phyloP scores from a whole-genome alignment of 2,888 invertebrate genomes.

The Tortrix viridana region DNA sequence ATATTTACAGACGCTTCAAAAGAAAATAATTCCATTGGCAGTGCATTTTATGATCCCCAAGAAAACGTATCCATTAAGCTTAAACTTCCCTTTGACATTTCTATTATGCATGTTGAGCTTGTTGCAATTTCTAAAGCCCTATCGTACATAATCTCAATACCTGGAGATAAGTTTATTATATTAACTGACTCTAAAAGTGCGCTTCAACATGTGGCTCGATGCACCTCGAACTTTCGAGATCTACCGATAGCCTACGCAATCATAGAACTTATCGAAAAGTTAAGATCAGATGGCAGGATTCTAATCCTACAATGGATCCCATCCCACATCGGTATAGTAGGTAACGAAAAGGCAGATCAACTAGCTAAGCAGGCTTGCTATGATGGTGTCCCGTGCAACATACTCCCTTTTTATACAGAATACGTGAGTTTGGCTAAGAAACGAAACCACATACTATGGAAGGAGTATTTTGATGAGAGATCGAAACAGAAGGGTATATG shows the following conservation, averaged over 20 bases:
- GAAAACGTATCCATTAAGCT: neutral
- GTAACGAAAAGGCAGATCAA: neutral
- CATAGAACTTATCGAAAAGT: neutral
- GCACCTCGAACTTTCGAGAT: constrained; percentile 17
- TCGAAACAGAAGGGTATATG: neutral
- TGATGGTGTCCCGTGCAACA: neutral
- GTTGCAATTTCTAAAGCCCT: constrained; percentile 1
- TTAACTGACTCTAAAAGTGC: neutral
- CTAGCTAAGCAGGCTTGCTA: neutral
- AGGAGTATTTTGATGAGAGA: neutral
- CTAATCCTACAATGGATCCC: neutral
- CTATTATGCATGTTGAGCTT: neutral
- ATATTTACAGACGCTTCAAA: constrained; percentile 6
- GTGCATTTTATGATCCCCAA: constrained; percentile 2
- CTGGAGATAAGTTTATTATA: neutral
- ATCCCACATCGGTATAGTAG: neutral
- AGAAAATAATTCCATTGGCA: neutral
- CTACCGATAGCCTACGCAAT: constrained; percentile 13
- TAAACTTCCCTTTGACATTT: neutral
- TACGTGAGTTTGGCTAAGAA: neutral
- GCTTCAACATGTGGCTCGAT: constrained; percentile 10
- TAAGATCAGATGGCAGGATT: neutral
- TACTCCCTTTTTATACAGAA: neutral
- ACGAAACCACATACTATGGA: neutral
- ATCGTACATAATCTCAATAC: neutral